Evolutionary conservation across 2,113 vertebrate genomes (phyloP).

Genomic region (Xenopus borealis): DNA sequence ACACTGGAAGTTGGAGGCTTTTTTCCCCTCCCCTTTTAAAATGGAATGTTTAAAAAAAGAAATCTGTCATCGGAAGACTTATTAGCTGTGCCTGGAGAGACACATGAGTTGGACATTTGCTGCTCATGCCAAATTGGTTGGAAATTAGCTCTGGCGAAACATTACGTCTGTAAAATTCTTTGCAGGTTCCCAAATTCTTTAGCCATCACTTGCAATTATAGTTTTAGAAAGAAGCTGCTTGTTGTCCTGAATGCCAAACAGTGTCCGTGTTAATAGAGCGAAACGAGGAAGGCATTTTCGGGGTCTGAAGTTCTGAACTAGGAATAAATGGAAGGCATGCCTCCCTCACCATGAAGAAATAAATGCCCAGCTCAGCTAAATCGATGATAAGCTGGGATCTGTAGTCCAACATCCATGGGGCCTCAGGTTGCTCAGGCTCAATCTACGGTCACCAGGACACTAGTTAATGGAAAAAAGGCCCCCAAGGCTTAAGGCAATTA

Average conservation of each 20-base stretch:
- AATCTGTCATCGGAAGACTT: conserved; percentile 53
- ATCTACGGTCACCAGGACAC: no score
- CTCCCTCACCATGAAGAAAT: no score
- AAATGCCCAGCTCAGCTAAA: no score
- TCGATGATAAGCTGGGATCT: no score
- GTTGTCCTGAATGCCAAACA: not conserved
- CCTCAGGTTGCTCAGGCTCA: no score
- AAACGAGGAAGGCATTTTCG: not conserved
- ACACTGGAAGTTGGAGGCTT: conserved; percentile 46
- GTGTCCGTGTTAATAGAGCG: not conserved
- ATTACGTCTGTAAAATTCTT: conserved; percentile 34
- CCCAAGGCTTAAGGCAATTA: no score
- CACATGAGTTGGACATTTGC: conserved; percentile 55
- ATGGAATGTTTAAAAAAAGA: conserved; percentile 49
- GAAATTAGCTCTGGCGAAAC: conserved; percentile 27
- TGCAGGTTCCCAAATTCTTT: conserved; percentile 42
- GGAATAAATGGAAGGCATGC: no score
- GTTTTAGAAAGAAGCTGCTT: not conserved
- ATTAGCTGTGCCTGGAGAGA: conserved; percentile 52
- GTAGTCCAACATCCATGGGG: no score
- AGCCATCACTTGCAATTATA: conserved; percentile 7
- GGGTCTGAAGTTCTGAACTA: no score
- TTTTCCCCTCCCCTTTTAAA: conserved; percentile 42
- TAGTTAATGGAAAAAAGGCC: no score
- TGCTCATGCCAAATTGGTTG: conserved; percentile 48